These are phyloP conservation scores for Candoia aspera DNA, from an alignment of 2,113 vertebrate genomes.

Conservation along the genomic window DNA sequence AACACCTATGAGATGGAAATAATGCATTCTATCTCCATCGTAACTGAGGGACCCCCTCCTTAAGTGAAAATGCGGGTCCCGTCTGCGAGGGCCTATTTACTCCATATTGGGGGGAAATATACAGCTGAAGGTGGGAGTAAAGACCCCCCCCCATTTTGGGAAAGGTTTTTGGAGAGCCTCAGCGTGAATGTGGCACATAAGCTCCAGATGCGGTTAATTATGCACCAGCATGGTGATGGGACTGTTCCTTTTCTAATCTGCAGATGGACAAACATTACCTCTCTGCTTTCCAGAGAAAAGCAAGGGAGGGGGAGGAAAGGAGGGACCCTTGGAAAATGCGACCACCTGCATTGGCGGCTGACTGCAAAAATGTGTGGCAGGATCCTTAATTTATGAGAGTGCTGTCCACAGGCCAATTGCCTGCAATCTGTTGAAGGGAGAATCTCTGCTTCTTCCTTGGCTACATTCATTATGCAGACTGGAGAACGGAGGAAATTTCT, in stretches of 20 bases:
- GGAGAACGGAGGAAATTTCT: conserved; percentile 44
- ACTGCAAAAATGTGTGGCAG: conserved; percentile 52
- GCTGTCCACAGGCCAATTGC: conserved; percentile 66
- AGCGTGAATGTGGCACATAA: neutral
- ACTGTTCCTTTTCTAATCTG: neutral
- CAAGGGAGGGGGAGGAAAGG: neutral
- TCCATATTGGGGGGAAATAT: neutral
- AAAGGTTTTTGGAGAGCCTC: neutral
- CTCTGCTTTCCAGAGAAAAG: conserved; percentile 34
- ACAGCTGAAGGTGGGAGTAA: accelerated
- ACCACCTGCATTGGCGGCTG: conserved; percentile 49
- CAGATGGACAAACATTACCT: conserved; percentile 19
- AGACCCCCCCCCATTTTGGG: accelerated
- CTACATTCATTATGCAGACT: conserved; percentile 44
- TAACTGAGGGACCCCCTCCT: neutral
- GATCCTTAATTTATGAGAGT: conserved; percentile 60
- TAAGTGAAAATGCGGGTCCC: neutral
- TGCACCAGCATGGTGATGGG: neutral
- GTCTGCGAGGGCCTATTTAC: accelerated
- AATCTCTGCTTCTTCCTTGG: conserved; percentile 54
- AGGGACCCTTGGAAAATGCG: conserved; percentile 27
- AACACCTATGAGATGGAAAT: accelerated
- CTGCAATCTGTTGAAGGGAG: conserved; percentile 60
- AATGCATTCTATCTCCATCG: neutral
- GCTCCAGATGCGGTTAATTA: neutral